phyloP scores from a whole-genome alignment of 2,113 vertebrate genomes.

The Cyanoderma ruficeps region DNA sequence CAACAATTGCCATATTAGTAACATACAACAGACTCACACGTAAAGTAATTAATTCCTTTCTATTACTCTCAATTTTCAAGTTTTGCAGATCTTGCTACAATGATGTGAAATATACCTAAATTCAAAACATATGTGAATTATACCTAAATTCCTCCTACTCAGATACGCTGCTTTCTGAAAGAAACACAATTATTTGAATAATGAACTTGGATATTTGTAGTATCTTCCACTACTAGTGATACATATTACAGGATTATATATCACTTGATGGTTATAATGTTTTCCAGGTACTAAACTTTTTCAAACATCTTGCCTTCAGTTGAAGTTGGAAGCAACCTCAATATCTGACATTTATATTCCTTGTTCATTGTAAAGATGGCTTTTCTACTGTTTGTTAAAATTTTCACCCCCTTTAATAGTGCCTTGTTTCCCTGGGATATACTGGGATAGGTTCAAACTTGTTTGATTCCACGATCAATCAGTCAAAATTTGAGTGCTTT shows the following conservation, averaged over 20 bases:
- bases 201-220: background rate
- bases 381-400: background rate
- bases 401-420: background rate
- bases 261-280: background rate
- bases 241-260: background rate
- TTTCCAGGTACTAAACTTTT: background rate
- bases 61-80: background rate
- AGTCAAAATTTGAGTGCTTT: background rate
- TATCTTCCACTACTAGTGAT: background rate
- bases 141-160: background rate
- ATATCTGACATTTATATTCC: background rate
- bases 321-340: background rate
- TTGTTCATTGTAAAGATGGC: background rate
- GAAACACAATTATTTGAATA: background rate
- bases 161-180: background rate
- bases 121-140: background rate
- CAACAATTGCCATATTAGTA: background rate
- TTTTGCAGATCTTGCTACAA: background rate
- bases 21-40: background rate
- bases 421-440: background rate
- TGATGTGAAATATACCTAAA: background rate
- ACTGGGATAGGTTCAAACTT: background rate
- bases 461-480: background rate
- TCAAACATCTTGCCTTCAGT: background rate
- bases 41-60: background rate